Evolutionary conservation across 2,113 vertebrate species (phyloP), one percentile per base, ranked within the genome.

Genomic region (Gallinago media): DNA sequence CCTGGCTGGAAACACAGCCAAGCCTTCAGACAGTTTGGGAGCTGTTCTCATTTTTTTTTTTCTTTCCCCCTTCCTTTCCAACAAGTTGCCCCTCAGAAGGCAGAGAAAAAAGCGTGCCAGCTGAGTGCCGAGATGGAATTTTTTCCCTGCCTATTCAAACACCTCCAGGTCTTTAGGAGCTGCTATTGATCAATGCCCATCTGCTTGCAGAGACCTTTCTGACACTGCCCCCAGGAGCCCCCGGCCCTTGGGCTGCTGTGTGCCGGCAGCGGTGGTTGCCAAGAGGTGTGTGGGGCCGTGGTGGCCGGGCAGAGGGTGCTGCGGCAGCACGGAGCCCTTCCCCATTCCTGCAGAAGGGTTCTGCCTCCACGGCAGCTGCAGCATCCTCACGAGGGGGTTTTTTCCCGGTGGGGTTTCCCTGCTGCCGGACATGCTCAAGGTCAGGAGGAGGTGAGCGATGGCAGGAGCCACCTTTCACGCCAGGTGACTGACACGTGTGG

Each of bases 221-320:
- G 67, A 81, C 71, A 40, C 59, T 66, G 31, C 11, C 17, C 21
- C 1, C 2, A 44, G 50, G 58, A 52, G 59, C 81, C 8, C 3
- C 8, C 23, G 4, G 15, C 66, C 71, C 65, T 65, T 4, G 8
- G 36, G 32, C 22, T 58, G 36, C 65, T 65, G 50, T 16, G n/a
- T 40, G 12, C 50, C 0, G 1, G 12, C 27, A 40, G 63, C 31
- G 25, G 46, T 2, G 8, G 70, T 18, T 2, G 2, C 46, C 22
- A 4, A 20, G 62, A 76, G 42, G 11, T 13, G 21, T 68, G 42
- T 6, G 21, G 65, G 78, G 55, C 25, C 56, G 61, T 29, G 66
- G 50, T 62, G 46, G 42, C 9, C 1, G 2, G 8, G 6, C 38
- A 12, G 15, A 73, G 49, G 50, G 25, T 85, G 65, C 46, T 86